Base-by-base conservation (phyloP, 2,888 invertebrate species). In the Aquatica leii region DNA sequence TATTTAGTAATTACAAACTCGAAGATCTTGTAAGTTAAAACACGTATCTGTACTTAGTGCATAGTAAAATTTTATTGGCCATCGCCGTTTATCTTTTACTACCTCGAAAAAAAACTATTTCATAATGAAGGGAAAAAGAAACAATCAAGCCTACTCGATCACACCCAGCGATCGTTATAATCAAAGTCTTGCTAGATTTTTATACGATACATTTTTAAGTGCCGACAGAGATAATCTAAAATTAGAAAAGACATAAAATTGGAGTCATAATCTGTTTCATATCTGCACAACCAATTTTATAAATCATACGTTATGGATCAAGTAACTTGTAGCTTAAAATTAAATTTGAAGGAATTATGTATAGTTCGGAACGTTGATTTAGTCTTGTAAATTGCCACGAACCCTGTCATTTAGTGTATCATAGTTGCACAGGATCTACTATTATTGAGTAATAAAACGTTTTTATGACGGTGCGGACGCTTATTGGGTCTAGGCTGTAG, bases 361-460 rank as follows among this genome's bases (percentile, higher is more conserved):
- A 66, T 53, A 56, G 52, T 51, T 34, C 57, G 68, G 66, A 59
- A 65, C 67, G 59, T 65, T 62, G 62, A 62, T 65, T 68, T 68
- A 57, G 58, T 48, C 62, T 57, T 60, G 68, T 60, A 72, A 72
- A 72, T 72, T 72, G 70, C 69, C 62, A 57, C 67, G 66, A 65
- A 73, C 73, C 73, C 72, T 71, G 72, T 73, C 73, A 73, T 73
- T 72, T 68, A 69, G 65, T 69, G 71, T 69, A 72, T 73, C 73
- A 69, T 70, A 57, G 61, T 69, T 65, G 58, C 55, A 69, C 68
- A 67, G 59, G 67, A 67, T 67, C 67, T 65, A 67, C 71, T 68
- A 73, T 73, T 73, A 73, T 73, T 73, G 73, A 72, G 73, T 72
- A 73, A 73, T 73, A 73, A 73, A 73, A 73, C 71, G 71, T 69